Evolutionary conservation across 1,140 invertebrate genomes (phyloP).

Genomic region (Pteromalus puparum): DNA sequence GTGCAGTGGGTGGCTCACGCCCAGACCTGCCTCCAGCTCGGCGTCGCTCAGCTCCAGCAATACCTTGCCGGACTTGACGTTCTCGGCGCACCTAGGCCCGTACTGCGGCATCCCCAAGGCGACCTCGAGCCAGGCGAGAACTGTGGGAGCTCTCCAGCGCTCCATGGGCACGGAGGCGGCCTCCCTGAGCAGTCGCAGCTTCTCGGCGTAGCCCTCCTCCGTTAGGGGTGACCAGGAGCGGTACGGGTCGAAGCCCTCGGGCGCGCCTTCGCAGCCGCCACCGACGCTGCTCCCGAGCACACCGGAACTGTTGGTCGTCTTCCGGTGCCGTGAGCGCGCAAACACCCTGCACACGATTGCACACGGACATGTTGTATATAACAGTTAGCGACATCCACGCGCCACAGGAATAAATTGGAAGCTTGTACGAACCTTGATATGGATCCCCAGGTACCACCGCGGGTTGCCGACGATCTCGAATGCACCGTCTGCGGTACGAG

Average conservation of each 20-base stretch:
- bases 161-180: slow-evolving; percentile 92
- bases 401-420: neutral
- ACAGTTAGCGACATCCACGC: neutral
- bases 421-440: slow-evolving; percentile 68
- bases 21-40: slow-evolving; percentile 91
- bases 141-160: slow-evolving; percentile 93
- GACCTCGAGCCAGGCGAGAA: slow-evolving; percentile 94
- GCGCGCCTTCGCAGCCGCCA: slow-evolving; percentile 64
- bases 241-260: slow-evolving; percentile 73
- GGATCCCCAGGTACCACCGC: slow-evolving; percentile 76
- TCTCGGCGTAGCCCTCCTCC: slow-evolving; percentile 90
- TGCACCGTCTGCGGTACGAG: slow-evolving; percentile 70
- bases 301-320: slow-evolving; percentile 75
- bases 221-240: slow-evolving; percentile 86
- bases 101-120: slow-evolving; percentile 96
- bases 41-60: slow-evolving; percentile 91
- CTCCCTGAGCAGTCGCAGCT: slow-evolving; percentile 87
- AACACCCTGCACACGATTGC: slow-evolving; percentile 80
- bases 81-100: slow-evolving; percentile 90
- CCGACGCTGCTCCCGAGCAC: slow-evolving; percentile 67
- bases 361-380: neutral
- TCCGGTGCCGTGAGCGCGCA: slow-evolving; percentile 88
- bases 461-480: slow-evolving; percentile 71
- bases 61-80: slow-evolving; percentile 96
- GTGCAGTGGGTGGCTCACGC: slow-evolving; percentile 93